Base-by-base conservation (phyloP, 23 tunicate genomes). In the Oikopleura vanhoeffeni region DNA sequence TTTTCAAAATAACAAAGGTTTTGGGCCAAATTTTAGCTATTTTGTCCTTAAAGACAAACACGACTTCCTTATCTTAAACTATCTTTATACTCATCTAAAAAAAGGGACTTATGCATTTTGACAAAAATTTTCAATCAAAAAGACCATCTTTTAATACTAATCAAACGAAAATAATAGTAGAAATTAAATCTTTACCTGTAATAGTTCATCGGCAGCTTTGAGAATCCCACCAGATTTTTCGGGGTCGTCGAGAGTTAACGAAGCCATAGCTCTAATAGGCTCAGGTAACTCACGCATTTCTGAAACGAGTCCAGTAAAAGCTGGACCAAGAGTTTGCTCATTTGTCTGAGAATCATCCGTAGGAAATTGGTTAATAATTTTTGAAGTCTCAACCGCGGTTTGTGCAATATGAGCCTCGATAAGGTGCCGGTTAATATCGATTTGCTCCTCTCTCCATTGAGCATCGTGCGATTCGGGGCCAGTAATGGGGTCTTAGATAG, bases 131-230 rank as follows among this genome's bases (percentile, higher is more conserved):
- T n/a, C n/a, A n/a, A n/a, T n/a, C n/a, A n/a, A n/a, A n/a, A n/a
- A n/a, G n/a, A n/a, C n/a, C n/a, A n/a, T n/a, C n/a, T n/a, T n/a
- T n/a, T n/a, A n/a, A n/a, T n/a, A n/a, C n/a, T n/a, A n/a, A n/a
- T n/a, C n/a, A n/a, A n/a, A n/a, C n/a, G n/a, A n/a, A n/a, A n/a
- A n/a, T n/a, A n/a, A n/a, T n/a, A n/a, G n/a, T n/a, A n/a, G n/a
- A n/a, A n/a, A n/a, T n/a, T n/a, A n/a, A n/a, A n/a, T n/a, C n/a
- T n/a, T n/a, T n/a, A n/a, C 99, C 32, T 95, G 88, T 0, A 95
- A 87, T 24, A 95, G 85, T 41, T 95, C 99, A n/a, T 96, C 76
- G 1, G 99, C 99, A 18, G 99, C 99, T 91, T 95, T 41, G 8
- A 95, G 83, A 40, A 95, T 71, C 36, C 84, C 84, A 40, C 87